Evolutionary conservation across 2,113 vertebrate genomes (phyloP), one percentile per base, ranked within the genome.

Genomic region (Sebastes schlegelii): DNA sequence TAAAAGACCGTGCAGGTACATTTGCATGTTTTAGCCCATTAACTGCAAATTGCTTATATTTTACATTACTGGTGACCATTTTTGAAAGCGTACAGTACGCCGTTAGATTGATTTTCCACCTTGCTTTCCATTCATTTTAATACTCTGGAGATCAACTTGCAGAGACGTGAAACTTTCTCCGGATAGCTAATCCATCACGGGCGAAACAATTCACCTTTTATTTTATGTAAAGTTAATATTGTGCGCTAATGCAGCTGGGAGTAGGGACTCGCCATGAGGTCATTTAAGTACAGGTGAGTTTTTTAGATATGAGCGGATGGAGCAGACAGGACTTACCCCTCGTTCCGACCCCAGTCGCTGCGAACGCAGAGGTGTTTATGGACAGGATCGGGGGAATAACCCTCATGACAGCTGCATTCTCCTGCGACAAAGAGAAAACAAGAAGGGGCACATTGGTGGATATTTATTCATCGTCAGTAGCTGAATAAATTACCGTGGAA

Each of bases 371-470:
- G 94, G 91, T 99, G 98, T 52, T 95, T 95, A 80, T 99, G 97
- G 21, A 96, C 95, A 0, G 97, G 97, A 91, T 99, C 98, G 0
- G 98, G 97, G 21, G 97, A 96, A 0, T 98, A 99, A 72, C 98
- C 98, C 84, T 99, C 97, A 0, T 98, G 97, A 92, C 98, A 99
- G 94, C 98, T 97, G 94, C 98, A 99, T 83, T 99, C 97, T 83
- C 98, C 98, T 99, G 72, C 2, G 70, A 45, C 67, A 91, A 89
- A 91, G 57, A 85, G 17, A 61, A 34, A 34, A 86, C 19, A 67
- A 79, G 46, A 52, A 43, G 26, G 74, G 54, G 61, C 46, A 89
- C 49, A 83, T 46, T 82, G 86, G 68, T 81, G 69, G 42, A 69
- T 83, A 89, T 83, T 89, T 69, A 88, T 82, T 65, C 85, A 76